Conservation (phyloP, 2,888 invertebrate species). For the Octonoba sinensis region DNA sequence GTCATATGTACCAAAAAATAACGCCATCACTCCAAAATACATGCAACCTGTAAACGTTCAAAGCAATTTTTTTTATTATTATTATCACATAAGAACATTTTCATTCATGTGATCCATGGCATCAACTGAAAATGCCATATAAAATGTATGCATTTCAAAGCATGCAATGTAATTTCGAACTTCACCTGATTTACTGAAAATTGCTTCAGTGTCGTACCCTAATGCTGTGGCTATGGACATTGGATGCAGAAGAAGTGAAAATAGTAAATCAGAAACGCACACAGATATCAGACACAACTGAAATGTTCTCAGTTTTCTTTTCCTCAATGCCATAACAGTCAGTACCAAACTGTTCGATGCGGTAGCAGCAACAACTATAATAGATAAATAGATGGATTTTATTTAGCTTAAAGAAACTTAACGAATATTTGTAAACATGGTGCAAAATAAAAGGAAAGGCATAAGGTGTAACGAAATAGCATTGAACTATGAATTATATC, state of each 20-base stretch:
- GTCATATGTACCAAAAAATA: conserved; percentile 65
- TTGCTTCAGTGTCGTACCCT: conserved; percentile 46
- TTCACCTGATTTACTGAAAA: conserved; percentile 48
- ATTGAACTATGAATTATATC: too few species aligned
- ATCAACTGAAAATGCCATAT: too few species aligned
- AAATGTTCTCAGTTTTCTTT: conserved; percentile 33
- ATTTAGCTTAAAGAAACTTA: not conserved
- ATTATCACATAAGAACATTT: not conserved
- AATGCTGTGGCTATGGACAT: conserved; percentile 65
- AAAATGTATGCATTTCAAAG: too few species aligned
- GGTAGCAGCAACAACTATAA: conserved; percentile 39
- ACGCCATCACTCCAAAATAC: conserved; percentile 65
- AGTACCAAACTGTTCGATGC: conserved; percentile 46
- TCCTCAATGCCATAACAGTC: conserved; percentile 35
- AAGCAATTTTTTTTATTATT: not conserved
- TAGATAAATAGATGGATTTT: not conserved
- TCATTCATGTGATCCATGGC: not conserved
- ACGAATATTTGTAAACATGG: too few species aligned
- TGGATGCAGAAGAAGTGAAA: conserved; percentile 64
- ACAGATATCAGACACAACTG: conserved; percentile 57
- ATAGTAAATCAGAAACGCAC: conserved; percentile 65
- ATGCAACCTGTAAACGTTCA: conserved; percentile 56
- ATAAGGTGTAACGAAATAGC: too few species aligned
- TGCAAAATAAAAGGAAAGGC: too few species aligned
- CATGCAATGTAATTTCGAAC: not conserved